Conservation (phyloP, 2,113 vertebrate genomes). For the Natator depressus region DNA sequence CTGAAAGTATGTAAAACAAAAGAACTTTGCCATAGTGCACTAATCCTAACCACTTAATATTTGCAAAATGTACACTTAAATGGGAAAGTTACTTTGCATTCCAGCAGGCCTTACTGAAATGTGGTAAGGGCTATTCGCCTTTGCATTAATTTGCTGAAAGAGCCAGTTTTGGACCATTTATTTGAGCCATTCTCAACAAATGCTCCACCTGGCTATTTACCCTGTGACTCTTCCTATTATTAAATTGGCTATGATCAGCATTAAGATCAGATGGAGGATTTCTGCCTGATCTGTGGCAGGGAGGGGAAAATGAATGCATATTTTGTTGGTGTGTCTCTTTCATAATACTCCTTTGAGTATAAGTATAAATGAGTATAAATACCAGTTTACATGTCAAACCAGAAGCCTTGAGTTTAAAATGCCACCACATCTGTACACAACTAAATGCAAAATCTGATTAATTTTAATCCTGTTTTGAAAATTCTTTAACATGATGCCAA, state of each 20-base stretch:
- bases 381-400: not conserved
- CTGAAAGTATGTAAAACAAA: accelerated
- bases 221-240: not conserved
- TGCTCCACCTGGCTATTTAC: not conserved
- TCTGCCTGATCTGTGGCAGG: not conserved
- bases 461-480: not conserved
- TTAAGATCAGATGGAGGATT: not conserved
- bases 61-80: not conserved
- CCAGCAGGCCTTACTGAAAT: not conserved
- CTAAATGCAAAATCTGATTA: not conserved
- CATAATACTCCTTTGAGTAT: not conserved
- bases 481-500: not conserved
- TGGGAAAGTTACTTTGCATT: not conserved
- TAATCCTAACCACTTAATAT: not conserved
- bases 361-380: not conserved
- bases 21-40: not conserved
- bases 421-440: not conserved
- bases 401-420: not conserved
- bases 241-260: not conserved
- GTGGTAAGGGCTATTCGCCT: not conserved
- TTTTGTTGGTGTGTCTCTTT: not conserved
- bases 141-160: too few species aligned
- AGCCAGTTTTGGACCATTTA: not conserved
- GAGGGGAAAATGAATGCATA: not conserved
- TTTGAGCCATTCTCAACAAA: not conserved